Evolutionary conservation across 2,888 invertebrate species (phyloP), one percentile per base, ranked within the genome.

Genomic region (Zygogramma bicolorata): DNA sequence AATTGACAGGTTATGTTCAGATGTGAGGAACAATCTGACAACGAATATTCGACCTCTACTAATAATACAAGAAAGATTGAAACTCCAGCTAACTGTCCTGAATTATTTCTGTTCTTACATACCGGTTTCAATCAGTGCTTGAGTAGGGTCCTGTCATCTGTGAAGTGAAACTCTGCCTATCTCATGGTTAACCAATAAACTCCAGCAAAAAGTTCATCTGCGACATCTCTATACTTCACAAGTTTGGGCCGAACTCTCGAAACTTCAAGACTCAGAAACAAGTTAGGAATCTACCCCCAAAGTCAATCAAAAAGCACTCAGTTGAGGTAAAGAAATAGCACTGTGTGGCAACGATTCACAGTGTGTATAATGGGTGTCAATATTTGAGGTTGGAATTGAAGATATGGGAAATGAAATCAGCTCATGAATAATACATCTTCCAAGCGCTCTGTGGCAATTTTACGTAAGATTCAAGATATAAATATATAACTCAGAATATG

Each of bases 201-300:
- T 27, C 27, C n/a, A 27, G 53, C 25, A 27, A 27, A 53, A 53
- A 15, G 25, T 53, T 53, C 25, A 25, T 53, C 53, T 15, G 53
- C 53, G n/a, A 53, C 53, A 53, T 53, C 53, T 53, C 25, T 22
- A 53, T 53, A 53, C 53, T 53, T 53, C 53, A 27, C 53, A 53
- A 53, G 15, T 53, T 53, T 27, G 18, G 25, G n/a, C n/a, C 15
- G 25, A 25, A 10, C 15, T 53, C 53, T 53, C 53, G 53, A 3
- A 53, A 53, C 53, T 25, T 53, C 53, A 13, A n/a, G 27, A 53
- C 25, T 53, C n/a, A 4, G 53, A n/a, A 53, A 53, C 53, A 15
- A 22, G 53, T 27, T 53, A 8, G 53, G 53, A 27, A 53, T 25
- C n/a, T n/a, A 53, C 27, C 42, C n/a, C 22, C 22, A 25, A 53